Evolutionary conservation across 2,888 invertebrate genomes (phyloP).

Genomic region (Drosophila acutilabella): DNA sequence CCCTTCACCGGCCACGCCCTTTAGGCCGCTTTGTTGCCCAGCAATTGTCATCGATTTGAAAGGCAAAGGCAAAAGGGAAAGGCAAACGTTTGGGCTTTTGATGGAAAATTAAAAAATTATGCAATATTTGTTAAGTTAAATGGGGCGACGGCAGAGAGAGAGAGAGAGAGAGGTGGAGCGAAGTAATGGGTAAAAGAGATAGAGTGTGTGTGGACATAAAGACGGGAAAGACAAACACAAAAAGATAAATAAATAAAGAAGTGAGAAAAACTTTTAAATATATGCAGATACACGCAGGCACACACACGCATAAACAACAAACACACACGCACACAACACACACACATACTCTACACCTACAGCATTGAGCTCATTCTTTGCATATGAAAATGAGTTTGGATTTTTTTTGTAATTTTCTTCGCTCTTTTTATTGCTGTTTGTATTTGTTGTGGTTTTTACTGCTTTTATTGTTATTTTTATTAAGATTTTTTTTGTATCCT

Average conservation of each 20-base stretch:
- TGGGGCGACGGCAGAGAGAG: background rate
- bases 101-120: slow-evolving; percentile 67
- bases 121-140: slow-evolving; percentile 57
- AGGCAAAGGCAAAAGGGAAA: background rate
- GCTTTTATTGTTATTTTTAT: slow-evolving; percentile 2
- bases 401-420: slow-evolving; percentile 25
- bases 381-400: slow-evolving; percentile 74
- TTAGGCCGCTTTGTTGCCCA: background rate
- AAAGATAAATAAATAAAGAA: slow-evolving; percentile 65
- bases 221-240: slow-evolving; percentile 45
- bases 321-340: slow-evolving; percentile 20
- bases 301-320: slow-evolving; percentile 9
- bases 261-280: slow-evolving; percentile 64
- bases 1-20: background rate
- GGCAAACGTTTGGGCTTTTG: slow-evolving; percentile 12
- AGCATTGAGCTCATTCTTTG: slow-evolving; percentile 50
- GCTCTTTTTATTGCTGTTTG: slow-evolving; percentile 16
- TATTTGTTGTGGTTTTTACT: background rate
- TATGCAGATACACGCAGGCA: slow-evolving; percentile 72
- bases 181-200: background rate
- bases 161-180: background rate
- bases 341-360: slow-evolving; percentile 15
- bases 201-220: slow-evolving; percentile 16
- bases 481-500: slow-evolving; percentile 20
- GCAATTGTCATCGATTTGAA: slow-evolving; percentile 53